phyloP scores from a whole-genome alignment of 2,797 vertebrate genomes.

The Eurystomus glaucurus region DNA sequence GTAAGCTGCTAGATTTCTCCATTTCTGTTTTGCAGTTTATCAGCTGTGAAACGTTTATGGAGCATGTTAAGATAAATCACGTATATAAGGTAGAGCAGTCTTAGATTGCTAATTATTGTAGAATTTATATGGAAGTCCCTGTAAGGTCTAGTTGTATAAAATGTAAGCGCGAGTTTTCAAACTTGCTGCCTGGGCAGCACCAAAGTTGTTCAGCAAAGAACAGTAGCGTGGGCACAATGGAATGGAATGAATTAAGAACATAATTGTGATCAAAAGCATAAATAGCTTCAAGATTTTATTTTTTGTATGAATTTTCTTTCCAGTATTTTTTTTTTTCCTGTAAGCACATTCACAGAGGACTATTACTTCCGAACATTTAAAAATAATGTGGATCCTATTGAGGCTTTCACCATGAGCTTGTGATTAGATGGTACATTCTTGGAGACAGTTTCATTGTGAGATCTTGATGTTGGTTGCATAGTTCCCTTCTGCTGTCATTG shows the following conservation, averaged over 20 bases:
- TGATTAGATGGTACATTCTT: neutral
- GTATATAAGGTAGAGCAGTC: accelerated
- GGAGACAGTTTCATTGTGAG: neutral
- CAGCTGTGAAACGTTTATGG: accelerated
- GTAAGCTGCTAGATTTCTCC: neutral
- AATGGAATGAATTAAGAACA: neutral
- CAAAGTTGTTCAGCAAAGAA: neutral
- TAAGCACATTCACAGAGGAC: neutral
- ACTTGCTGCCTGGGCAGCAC: neutral
- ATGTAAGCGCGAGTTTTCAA: neutral
- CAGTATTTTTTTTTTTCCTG: neutral
- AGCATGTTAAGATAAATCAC: accelerated
- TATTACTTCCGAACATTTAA: neutral
- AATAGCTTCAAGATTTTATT: neutral
- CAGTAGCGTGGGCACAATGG: accelerated
- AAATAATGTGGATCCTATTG: accelerated
- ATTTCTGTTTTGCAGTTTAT: accelerated
- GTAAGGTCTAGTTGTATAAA: neutral
- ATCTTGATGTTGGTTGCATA: neutral
- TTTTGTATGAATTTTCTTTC: accelerated
- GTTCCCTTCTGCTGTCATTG: neutral
- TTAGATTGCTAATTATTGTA: accelerated
- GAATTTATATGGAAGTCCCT: neutral
- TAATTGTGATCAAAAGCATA: neutral
- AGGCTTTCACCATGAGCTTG: neutral